A percentile compares a stretch with the other conserved stretches of the same genome.
Evolutionary conservation across 2,797 vertebrate species (phyloP).

Genomic region (Allobates femoralis): DNA sequence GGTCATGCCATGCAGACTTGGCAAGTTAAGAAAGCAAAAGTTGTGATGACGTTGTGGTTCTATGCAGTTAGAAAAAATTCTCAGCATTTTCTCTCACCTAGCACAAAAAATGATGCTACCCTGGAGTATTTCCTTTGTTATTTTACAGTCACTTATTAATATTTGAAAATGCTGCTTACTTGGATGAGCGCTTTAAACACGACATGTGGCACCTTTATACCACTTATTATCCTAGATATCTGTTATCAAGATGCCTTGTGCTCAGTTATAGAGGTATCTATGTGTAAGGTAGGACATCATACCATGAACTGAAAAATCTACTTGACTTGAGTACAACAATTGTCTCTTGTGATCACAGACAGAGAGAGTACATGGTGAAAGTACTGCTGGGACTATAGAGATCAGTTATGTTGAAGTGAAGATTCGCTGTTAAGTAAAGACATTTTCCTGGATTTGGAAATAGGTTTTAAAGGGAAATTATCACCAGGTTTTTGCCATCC

Average conservation of each 20-base stretch:
- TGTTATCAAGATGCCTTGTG: background rate
- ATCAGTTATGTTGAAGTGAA: background rate
- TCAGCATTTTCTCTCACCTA: slow-evolving; percentile 7
- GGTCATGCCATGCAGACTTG: slow-evolving; percentile 42
- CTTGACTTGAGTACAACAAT: background rate
- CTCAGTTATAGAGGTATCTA: background rate
- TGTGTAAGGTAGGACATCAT: background rate
- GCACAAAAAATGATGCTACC: slow-evolving; percentile 19
- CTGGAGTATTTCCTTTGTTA: slow-evolving; percentile 44
- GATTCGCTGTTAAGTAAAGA: background rate
- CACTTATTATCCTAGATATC: background rate
- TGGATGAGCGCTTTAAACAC: background rate
- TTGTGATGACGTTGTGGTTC: slow-evolving; percentile 6
- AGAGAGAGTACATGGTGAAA: background rate
- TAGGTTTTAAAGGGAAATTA: too few species aligned
- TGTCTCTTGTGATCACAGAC: background rate
- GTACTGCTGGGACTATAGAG: background rate
- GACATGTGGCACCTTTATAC: slow-evolving; percentile 12
- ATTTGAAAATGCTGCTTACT: slow-evolving; percentile 38
- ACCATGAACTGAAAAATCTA: background rate
- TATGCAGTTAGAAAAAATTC: background rate
- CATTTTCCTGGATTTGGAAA: background rate
- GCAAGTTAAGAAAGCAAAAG: slow-evolving; percentile 1
- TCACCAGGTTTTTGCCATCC: too few species aligned
- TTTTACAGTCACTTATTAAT: slow-evolving; percentile 29